phyloP scores from a whole-genome alignment of 2,797 vertebrate genomes.

The Lateolabrax maculatus region DNA sequence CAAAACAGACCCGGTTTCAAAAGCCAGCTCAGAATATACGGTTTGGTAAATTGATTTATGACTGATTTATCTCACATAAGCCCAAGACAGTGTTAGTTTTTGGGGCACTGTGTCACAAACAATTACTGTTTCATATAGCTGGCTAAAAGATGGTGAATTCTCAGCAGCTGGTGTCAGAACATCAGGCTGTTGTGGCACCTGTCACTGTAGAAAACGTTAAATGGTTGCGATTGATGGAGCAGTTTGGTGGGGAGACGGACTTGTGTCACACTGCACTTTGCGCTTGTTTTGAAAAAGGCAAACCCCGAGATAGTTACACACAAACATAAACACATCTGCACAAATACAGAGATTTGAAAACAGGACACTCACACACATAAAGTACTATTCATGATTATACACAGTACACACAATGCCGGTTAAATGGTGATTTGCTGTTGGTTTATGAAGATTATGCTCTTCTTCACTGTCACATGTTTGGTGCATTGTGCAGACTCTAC shows the following conservation, averaged over 20 bases:
- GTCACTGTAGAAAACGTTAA: constrained; percentile 52
- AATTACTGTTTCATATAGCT: constrained; percentile 69
- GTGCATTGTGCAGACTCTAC: constrained; percentile 67
- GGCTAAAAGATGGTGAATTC: constrained; percentile 60
- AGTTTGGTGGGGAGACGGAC: constrained; percentile 47
- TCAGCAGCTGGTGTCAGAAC: constrained; percentile 64
- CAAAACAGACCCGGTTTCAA: constrained; percentile 76
- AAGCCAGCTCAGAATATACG: constrained; percentile 72
- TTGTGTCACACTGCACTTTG: constrained; percentile 53
- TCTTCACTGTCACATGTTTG: constrained; percentile 74
- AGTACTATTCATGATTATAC: constrained; percentile 56
- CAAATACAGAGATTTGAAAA: constrained; percentile 53
- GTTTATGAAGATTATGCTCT: constrained; percentile 81
- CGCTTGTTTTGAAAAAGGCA: constrained; percentile 48
- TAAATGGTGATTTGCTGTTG: constrained; percentile 71
- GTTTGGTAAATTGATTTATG: constrained; percentile 85
- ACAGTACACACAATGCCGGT: constrained; percentile 56
- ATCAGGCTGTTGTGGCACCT: constrained; percentile 48
- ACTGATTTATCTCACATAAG: constrained; percentile 78
- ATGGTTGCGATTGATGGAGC: constrained; percentile 62
- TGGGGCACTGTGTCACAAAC: constrained; percentile 76
- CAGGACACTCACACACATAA: constrained; percentile 38
- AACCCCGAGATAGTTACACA: constrained; percentile 30
- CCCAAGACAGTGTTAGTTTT: constrained; percentile 70
- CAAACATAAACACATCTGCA: constrained; percentile 38